Conservation (phyloP, 2,797 vertebrate genomes). For the Chaetodon trifasciatus region DNA sequence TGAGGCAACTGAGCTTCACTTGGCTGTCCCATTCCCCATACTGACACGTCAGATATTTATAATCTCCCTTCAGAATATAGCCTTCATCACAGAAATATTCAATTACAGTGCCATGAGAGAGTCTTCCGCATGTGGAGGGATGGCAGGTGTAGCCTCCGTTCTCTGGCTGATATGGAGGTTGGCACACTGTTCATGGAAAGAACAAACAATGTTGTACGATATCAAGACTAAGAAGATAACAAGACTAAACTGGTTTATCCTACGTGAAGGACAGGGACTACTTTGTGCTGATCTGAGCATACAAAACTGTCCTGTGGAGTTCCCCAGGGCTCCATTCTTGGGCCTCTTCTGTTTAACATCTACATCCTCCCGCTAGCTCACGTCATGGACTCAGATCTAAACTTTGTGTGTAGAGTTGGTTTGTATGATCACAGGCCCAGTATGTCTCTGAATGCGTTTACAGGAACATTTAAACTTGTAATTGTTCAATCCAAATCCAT, state of each 20-base stretch:
- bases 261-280: not conserved
- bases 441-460: not conserved
- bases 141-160: slow-evolving; percentile 96
- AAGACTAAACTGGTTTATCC: not conserved
- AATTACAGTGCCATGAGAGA: slow-evolving; percentile 92
- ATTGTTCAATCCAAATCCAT: not conserved
- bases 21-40: slow-evolving; percentile 94
- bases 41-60: slow-evolving; percentile 96
- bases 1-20: slow-evolving; percentile 93
- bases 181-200: slow-evolving; percentile 86
- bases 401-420: no score
- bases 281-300: not conserved
- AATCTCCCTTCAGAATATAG: slow-evolving; percentile 95
- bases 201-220: not conserved
- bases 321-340: not conserved
- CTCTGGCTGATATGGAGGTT: slow-evolving; percentile 91
- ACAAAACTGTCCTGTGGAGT: not conserved
- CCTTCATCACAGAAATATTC: slow-evolving; percentile 96
- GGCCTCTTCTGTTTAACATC: not conserved
- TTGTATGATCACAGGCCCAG: no score
- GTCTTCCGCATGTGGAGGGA: slow-evolving; percentile 89
- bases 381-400: no score
- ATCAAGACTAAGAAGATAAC: not conserved
- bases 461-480: not conserved
- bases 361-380: not conserved